Evolutionary conservation across 1,140 invertebrate genomes (phyloP), one percentile per base, ranked within the genome.

Genomic region (Mactra quadrangularis): DNA sequence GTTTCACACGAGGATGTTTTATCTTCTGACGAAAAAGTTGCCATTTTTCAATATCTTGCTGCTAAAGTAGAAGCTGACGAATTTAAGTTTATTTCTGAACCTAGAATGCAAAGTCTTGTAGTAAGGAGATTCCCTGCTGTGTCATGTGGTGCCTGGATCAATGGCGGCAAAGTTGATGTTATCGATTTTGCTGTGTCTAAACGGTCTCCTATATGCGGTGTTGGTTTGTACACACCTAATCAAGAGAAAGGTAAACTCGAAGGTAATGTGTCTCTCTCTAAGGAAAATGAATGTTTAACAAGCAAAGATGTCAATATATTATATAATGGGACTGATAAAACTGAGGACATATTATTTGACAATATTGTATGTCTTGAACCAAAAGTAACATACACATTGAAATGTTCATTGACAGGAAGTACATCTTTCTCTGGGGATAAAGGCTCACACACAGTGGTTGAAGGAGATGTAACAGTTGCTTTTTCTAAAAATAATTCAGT

Each of bases 1-100:
- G 62, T 78, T 0, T 45, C 76, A 7, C 6, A 2, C 6, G 35
- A 66, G 22, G 25, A 33, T 9, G 52, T 78, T 27, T 45, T 78
- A 22, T 66, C 76, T 0, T 11, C 15, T 19, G 62, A 78, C 13
- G 76, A 78, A 55, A 66, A 53, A 41, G 29, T 78, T 11, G 25
- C 22, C 13, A 22, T 78, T 22, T 78, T 55, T 55, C 76, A 57
- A 70, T 45, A 3, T 13, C 13, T 70, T 45, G n/a, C 2, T 25
- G 50, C 17, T 17, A 7, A 33, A 22, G 11, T 9, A 19, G 27
- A n/a, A 31, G 3, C 27, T 25, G 13, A 27, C 1, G 7, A 52
- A 15, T 29, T 50, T 47, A 13, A 3, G 38, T 68, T 68, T 31
- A 22, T 6, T 4, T 50, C 27, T n/a, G n/a, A 22, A 35, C 31